Percentiles rank a stretch among this genome's conserved stretches.
Conservation (phyloP, 2,113 vertebrate species). For the Xiphophorus maculatus region DNA sequence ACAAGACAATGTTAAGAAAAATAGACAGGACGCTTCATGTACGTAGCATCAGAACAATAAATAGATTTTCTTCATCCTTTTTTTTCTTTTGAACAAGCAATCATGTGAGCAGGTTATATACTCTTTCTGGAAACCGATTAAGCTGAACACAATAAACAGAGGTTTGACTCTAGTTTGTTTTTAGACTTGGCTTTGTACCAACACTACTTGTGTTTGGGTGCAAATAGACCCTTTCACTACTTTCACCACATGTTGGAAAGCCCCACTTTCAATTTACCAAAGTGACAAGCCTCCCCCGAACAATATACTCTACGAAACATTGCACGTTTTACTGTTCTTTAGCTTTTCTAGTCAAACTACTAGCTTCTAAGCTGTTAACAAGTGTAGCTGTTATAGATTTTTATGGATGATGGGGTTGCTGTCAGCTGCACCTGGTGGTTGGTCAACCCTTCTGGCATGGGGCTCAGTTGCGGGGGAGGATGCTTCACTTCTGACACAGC, state of each 20-base stretch:
- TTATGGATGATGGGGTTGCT: slow-evolving; percentile 1
- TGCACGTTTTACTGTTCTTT: neutral
- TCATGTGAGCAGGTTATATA: neutral
- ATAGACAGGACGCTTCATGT: neutral
- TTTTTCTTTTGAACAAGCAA: neutral
- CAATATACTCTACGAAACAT: neutral
- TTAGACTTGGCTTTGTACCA: neutral
- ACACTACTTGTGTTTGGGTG: neutral
- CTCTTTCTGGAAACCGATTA: neutral
- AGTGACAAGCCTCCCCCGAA: neutral
- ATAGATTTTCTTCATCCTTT: neutral
- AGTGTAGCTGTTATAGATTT: neutral
- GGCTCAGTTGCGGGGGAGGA: slow-evolving; percentile 87
- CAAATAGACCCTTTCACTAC: neutral
- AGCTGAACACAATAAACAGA: neutral
- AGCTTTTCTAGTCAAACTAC: slow-evolving; percentile 5
- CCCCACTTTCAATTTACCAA: neutral
- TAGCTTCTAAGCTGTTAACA: slow-evolving; percentile 1
- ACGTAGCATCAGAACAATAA: neutral
- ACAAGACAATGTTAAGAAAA: neutral
- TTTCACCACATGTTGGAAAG: neutral
- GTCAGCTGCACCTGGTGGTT: slow-evolving; percentile 86
- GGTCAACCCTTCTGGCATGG: slow-evolving; percentile 92
- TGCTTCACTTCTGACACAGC: slow-evolving; percentile 86
- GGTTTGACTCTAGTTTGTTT: neutral